Percentiles rank a stretch among this genome's conserved stretches.
phyloP scores from a whole-genome alignment of 2,797 vertebrate genomes.

The Peromyscus aztecus region DNA sequence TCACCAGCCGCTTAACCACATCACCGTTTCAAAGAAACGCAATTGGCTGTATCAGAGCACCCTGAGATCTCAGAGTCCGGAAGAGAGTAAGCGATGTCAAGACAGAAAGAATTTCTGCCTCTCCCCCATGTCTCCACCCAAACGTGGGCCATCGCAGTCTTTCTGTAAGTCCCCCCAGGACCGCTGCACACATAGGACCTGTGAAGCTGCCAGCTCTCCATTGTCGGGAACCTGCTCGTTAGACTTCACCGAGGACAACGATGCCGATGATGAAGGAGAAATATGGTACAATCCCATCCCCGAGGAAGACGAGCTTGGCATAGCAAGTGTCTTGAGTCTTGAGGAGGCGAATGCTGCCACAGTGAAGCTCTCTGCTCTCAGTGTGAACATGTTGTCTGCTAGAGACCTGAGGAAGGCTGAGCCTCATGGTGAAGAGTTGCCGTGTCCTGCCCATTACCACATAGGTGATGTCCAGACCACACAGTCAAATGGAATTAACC shows the following conservation, averaged over 20 bases:
- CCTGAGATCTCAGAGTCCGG: constrained; percentile 84
- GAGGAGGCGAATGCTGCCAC: constrained; percentile 66
- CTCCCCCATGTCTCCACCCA: constrained; percentile 84
- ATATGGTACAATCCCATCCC: constrained; percentile 99
- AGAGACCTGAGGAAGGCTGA: constrained; percentile 75
- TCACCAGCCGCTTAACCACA: constrained; percentile 90
- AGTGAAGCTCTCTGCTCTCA: constrained; percentile 24
- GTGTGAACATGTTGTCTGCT: constrained; percentile 75
- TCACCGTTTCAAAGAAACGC: constrained; percentile 98
- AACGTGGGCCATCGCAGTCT: constrained; percentile 78
- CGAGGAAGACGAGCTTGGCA: constrained; percentile 93
- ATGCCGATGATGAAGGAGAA: constrained; percentile 97
- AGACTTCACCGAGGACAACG: constrained; percentile 94
- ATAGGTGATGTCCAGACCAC: constrained; percentile 57
- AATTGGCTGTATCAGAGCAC: constrained; percentile 98
- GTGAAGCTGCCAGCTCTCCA: constrained; percentile 1
- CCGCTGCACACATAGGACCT: not conserved
- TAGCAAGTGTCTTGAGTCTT: not conserved
- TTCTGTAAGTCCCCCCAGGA: constrained; percentile 36
- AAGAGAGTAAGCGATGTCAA: constrained; percentile 86
- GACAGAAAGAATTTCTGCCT: constrained; percentile 78
- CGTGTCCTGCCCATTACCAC: constrained; percentile 61
- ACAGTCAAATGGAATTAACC: constrained; percentile 83
- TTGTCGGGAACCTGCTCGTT: constrained; percentile 69
- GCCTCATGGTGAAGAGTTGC: constrained; percentile 48